Base-by-base conservation (phyloP, 2,113 vertebrate species). In the Apodemus sylvaticus region DNA sequence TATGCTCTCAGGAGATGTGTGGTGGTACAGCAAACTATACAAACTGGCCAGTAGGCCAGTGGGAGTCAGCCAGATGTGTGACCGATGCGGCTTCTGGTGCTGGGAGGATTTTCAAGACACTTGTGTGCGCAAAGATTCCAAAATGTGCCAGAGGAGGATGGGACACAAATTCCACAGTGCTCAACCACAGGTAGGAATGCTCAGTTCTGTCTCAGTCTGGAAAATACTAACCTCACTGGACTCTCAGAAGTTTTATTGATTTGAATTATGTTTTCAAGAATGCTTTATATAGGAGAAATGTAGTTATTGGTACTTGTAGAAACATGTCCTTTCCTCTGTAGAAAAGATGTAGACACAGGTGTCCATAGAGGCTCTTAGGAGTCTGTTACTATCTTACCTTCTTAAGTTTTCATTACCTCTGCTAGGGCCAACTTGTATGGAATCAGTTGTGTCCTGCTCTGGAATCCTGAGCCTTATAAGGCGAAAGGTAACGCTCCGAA, bases 121-220 rank as follows among this genome's bases (percentile, higher is more conserved):
- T 94, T 58, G 64, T 98, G 48, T 93, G 97, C 60, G 64, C 97
- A 93, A 98, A 82, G 86, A 79, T 96, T 93, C 95, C 71, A 24
- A 98, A 96, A 90, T 36, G 77, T 68, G 71, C 95, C 55, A 12
- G 42, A 92, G 86, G 73, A 92, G 86, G 82, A 24, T 96, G 73
- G 66, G 92, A 55, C 70, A 82, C 92, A 26, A 82, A 19, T 89
- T 79, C 34, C 94, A 70, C 1, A 93, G 82, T 93, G 79, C 86
- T 92, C 71, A 90, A 94, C 85, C 93, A 96, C 98, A 98, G 98
- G 98, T 99, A 98, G 94, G 98, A 89, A 10, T 94, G 48, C 91
- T 96, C 81, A 82, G 36, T 96, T 97, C 71, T 92, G 10, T 96
- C 95, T 91, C 29, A 78, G 45, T 89, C 89, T 73, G 71, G 48